These are phyloP conservation scores for Drosophila neonasuta DNA, from an alignment of 2,888 invertebrate species.

Conservation along the genomic window DNA sequence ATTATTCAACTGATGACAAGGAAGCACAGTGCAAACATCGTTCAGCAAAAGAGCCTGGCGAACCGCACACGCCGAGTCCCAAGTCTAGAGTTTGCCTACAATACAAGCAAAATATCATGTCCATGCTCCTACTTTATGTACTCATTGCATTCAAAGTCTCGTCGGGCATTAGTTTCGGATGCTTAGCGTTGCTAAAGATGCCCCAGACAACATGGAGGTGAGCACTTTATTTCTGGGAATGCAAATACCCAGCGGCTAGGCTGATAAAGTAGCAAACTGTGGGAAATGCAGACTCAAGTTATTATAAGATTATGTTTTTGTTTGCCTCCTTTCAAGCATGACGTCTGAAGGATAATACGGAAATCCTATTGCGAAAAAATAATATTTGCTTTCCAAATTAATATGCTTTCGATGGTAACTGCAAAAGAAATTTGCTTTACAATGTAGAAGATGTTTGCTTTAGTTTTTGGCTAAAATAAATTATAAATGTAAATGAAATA, in stretches of 20 bases:
- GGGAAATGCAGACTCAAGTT: slow-evolving; percentile 26
- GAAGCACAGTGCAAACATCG: slow-evolving; percentile 26
- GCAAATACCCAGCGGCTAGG: slow-evolving; percentile 8
- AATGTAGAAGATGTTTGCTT: too few relatives aligned
- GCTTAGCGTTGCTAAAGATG: slow-evolving; percentile 58
- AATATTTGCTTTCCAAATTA: background rate
- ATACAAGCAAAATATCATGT: slow-evolving; percentile 11
- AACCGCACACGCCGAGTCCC: slow-evolving; percentile 71
- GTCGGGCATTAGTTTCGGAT: slow-evolving; percentile 62
- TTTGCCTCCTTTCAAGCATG: background rate
- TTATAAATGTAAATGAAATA: too few relatives aligned
- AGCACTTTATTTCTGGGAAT: slow-evolving; percentile 37
- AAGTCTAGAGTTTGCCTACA: slow-evolving; percentile 5
- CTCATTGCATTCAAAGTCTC: slow-evolving; percentile 19
- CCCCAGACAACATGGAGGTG: slow-evolving; percentile 22
- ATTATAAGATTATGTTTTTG: slow-evolving; percentile 15
- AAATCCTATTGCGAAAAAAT: background rate
- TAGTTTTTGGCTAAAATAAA: too few relatives aligned
- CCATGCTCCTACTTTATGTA: slow-evolving; percentile 8
- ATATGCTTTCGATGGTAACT: background rate
- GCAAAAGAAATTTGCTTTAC: too few relatives aligned
- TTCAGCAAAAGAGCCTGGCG: slow-evolving; percentile 42
- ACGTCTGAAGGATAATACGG: slow-evolving; percentile 1
- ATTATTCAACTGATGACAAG: slow-evolving; percentile 65
- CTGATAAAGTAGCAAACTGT: slow-evolving; percentile 44